Evolutionary conservation across 2,113 vertebrate species (phyloP), one percentile per base, ranked within the genome.

Genomic region (Bolborhynchus lineola): DNA sequence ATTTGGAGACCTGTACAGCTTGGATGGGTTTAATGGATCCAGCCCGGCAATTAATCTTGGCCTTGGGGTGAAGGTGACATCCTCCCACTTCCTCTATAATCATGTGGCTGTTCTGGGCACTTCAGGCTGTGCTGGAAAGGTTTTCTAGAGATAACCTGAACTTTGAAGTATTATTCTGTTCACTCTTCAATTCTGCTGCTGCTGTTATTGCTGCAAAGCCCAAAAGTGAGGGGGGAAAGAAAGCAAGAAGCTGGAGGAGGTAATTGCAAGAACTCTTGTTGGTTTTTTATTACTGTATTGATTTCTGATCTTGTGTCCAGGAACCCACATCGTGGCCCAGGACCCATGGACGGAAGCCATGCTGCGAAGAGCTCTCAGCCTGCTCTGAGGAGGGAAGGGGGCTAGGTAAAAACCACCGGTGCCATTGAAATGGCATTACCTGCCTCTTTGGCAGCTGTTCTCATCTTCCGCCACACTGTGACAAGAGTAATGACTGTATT

Each of bases 61-160:
- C 44, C 63, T 82, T 76, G 16, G 31, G 82, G n/a, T 77, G 69
- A 79, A 91, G 75, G 33, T 83, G 52, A 69, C 74, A 85, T 71
- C 57, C 53, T 88, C 31, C 19, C 33, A 26, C 68, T 91, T 79
- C 53, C 59, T 92, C 39, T 92, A 59, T 93, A 95, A 64, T 72
- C 33, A n/a, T 52, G 53, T 74, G 47, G 21, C 72, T 59, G 33
- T 59, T 59, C 57, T 59, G 57, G 33, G 33, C 39, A 31, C 52
- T 90, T 84, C 49, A 77, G 72, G 37, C 69, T 79, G 44, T 55
- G 76, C 37, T 79, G 57, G 50, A 18, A 86, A 95, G 69, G 13
- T 76, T 92, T 92, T 91, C 60, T 39, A 86, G 47, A 41, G 26
- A 35, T 57, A 75, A 83, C 47, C 31, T 68, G 82, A 83, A 60